Evolutionary conservation across 92 coral and sea anemone species (phyloP), one percentile per base, ranked within the genome.

Genomic region (Epizoanthus illoricatus): DNA sequence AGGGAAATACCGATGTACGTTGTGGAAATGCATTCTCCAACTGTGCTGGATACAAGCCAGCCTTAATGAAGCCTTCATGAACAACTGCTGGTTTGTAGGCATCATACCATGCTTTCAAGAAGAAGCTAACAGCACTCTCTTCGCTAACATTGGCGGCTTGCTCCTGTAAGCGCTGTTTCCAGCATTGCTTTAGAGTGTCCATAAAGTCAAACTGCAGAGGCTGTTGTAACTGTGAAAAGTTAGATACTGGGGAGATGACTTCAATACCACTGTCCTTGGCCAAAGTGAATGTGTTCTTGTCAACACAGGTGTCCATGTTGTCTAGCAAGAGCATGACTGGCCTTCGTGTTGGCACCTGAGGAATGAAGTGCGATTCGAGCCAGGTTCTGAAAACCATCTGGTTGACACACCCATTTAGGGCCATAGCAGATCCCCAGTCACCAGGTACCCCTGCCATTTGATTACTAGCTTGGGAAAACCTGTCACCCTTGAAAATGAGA

Each of bases 101-200:
- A 65, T 65, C 70, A 17, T 28, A 28, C 70, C 70, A 65, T 8
- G 70, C 70, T 65, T 65, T 65, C 43, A 65, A 65, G 70, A 65
- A 65, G 5, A 65, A 5, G 16, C 17, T n/a, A 65, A 24, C 70
- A 23, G 28, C n/a, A 40, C 8, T 65, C 43, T 65, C 40, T 19
- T 65, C 70, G 21, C 40, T 65, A 21, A 65, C 70, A 65, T n/a
- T 65, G 70, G n/a, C 5, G 1, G 42, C 39, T 65, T 65, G 33
- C 69, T 64, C 69, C 36, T 64, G 69, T 23, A 64, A 64, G 69
- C 40, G 40, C 0, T 5, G 15, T 9, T 23, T 64, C 41, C 41
- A 64, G 16, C 69, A 21, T 23, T 17, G 69, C 69, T 64, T 64
- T 0, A 64, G 69, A 23, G 69, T 64, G 69, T 64, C 69, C 69